Base-by-base conservation (phyloP, 1,140 invertebrate genomes). In the Geopemphigus sp. region DNA sequence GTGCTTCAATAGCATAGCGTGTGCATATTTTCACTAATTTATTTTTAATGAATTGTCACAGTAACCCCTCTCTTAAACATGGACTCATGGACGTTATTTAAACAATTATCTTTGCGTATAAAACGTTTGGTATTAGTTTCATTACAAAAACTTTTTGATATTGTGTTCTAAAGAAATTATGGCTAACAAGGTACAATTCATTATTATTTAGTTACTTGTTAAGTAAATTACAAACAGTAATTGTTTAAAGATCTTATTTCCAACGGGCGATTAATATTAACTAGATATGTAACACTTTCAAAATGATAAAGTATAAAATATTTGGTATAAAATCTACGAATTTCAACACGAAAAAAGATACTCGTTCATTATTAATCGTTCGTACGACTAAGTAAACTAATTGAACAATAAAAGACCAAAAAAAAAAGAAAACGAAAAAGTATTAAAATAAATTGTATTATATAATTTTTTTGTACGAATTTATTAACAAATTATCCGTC, bases 401-500 rank as follows among this genome's bases (percentile, higher is more conserved):
- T 66, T 54, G 47, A 22, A 68, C n/a, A 26, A 26, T 26, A 17
- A 50, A 17, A 39, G 32, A 39, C 3, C 3, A 39, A 39, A 39
- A 39, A 3, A 39, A 39, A n/a, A n/a, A n/a, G 39, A 45, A 68
- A 15, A 24, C 5, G 24, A 24, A 24, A 47, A 24, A 8, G 54
- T 22, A 53, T 53, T 53, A 53, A 53, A n/a, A 15, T 63, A 29
- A 15, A 32, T 17, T 63, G 59, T 63, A 19, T 63, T 54, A 26
- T 53, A 53, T 70, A 19, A 39, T 39, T 39, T 39, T 39, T 68
- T 64, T 68, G 24, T 68, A 50, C 47, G 22, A 8, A 19, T 50
- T 72, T 29, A 72, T 72, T 29, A 72, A 53, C 11, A 70, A 45
- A 53, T 26, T 70, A 54, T 72, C 68, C 68, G 68, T 72, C 68